A percentile compares a stretch with the other conserved stretches of the same genome.
These are phyloP conservation scores for Drosophila watanabei DNA, from an alignment of 1,140 invertebrate genomes.

Conservation along the genomic window DNA sequence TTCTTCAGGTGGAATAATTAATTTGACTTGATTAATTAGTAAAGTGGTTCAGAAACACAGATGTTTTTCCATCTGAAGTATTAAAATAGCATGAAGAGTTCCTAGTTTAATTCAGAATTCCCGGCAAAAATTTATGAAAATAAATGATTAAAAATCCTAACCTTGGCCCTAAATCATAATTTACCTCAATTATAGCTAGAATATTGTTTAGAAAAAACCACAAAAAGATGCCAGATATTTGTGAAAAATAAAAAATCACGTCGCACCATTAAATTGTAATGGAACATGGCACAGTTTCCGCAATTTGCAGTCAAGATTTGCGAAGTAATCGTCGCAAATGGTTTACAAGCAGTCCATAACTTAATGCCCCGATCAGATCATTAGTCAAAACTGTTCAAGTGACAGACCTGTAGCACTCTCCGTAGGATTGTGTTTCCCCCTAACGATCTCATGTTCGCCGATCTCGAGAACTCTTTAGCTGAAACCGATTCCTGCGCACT, in stretches of 20 bases:
- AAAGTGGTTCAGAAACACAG: too few species aligned
- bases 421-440: slow-evolving; percentile 30
- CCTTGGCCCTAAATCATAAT: background rate
- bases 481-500: slow-evolving; percentile 36
- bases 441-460: slow-evolving; percentile 55
- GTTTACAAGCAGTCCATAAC: slow-evolving; percentile 7
- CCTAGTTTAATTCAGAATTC: background rate
- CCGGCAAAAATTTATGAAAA: background rate
- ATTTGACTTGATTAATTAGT: too few species aligned
- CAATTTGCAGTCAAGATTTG: slow-evolving; percentile 18
- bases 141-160: background rate
- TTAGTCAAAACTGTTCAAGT: slow-evolving; percentile 43
- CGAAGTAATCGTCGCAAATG: slow-evolving; percentile 23
- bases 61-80: too few species aligned
- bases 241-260: background rate
- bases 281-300: slow-evolving; percentile 14
- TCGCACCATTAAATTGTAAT: background rate
- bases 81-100: background rate
- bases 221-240: background rate
- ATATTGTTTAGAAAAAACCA: background rate
- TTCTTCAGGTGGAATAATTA: background rate
- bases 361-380: slow-evolving; percentile 21
- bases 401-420: slow-evolving; percentile 12
- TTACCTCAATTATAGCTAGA: background rate
- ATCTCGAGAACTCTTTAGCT: slow-evolving; percentile 37